A percentile compares a stretch with the other conserved stretches of the same genome.
These are phyloP conservation scores for Armadillidium nasatum DNA, from an alignment of 1,140 invertebrate species.

Conservation along the genomic window DNA sequence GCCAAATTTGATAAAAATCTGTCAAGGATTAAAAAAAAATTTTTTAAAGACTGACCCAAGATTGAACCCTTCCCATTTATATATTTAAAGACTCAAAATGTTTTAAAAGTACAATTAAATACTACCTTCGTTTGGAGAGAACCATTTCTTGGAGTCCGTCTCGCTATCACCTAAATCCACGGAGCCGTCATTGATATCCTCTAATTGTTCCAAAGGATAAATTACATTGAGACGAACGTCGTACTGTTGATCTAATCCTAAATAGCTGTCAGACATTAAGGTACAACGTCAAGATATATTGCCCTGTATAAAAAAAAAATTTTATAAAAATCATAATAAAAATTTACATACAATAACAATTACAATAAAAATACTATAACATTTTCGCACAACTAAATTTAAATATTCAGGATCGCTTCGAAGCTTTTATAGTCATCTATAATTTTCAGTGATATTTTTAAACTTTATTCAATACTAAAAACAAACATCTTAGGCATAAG, in stretches of 20 bases:
- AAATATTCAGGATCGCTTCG: constrained; percentile 48
- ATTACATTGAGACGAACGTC: constrained; percentile 50
- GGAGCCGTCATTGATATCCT: not conserved
- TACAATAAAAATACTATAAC: constrained; percentile 30
- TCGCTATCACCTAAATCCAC: not conserved
- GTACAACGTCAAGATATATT: constrained; percentile 72
- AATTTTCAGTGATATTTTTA: not conserved
- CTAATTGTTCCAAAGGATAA: not conserved
- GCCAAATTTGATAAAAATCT: no score
- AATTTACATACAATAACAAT: constrained; percentile 15
- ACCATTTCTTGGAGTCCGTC: constrained; percentile 15
- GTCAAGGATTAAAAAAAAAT: no score
- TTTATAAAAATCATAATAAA: not conserved
- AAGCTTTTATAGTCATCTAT: not conserved
- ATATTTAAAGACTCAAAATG: no score
- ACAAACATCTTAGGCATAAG: no score
- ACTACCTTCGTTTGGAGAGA: constrained; percentile 14
- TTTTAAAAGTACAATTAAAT: no score
- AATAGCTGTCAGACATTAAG: constrained; percentile 89
- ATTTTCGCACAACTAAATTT: constrained; percentile 37
- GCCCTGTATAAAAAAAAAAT: constrained; percentile 58
- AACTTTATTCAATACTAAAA: no score
- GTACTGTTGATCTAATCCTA: constrained; percentile 94
- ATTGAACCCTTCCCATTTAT: no score
- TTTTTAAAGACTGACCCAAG: no score